Base-by-base conservation (phyloP, 2,888 invertebrate species). In the Pollenia amentaria region DNA sequence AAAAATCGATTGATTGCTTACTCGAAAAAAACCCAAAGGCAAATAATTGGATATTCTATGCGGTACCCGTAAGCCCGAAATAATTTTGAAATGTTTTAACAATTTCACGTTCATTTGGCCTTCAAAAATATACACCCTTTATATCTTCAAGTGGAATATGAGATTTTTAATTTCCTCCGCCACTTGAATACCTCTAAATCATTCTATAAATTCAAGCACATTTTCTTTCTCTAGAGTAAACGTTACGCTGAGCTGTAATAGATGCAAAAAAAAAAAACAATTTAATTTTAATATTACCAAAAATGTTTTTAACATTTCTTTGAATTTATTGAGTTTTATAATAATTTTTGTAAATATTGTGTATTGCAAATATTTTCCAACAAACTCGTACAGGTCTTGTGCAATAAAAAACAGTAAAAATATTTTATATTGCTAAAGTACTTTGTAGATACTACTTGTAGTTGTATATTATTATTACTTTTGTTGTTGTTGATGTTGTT, bases 241-340 rank as follows among this genome's bases (percentile, higher is more conserved):
- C 51, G 40, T 67, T 18, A 48, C 2, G 10, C 9, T 57, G 1
- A 48, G 4, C 3, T 53, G 16, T 40, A 48, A n/a, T 51, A 55
- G 3, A 60, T 42, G 40, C n/a, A 29, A 11, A 53, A 12, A 55
- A 77, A 55, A 38, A 53, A 29, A 67, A 57, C 51, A 73, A 60
- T 65, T 62, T 67, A 67, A 73, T 79, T 60, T 84, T 73, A 84
- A 84, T 84, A 78, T 67, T 53, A 73, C 29, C 72, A 73, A 78
- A 83, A 62, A 57, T 69, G 14, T 75, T 73, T 81, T 60, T 8
- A 82, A 44, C 14, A 79, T 73, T 53, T 75, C 53, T 65, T 73
- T 79, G 78, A 73, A 73, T 84, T 79, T 84, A 84, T 79, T 69
- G 73, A 79, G 78, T 73, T 84, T 84, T 38, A 84, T 84, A 83